Evolutionary conservation across 2,113 vertebrate species (phyloP), one percentile per base, ranked within the genome.

Genomic region (Dasyprocta punctata): DNA sequence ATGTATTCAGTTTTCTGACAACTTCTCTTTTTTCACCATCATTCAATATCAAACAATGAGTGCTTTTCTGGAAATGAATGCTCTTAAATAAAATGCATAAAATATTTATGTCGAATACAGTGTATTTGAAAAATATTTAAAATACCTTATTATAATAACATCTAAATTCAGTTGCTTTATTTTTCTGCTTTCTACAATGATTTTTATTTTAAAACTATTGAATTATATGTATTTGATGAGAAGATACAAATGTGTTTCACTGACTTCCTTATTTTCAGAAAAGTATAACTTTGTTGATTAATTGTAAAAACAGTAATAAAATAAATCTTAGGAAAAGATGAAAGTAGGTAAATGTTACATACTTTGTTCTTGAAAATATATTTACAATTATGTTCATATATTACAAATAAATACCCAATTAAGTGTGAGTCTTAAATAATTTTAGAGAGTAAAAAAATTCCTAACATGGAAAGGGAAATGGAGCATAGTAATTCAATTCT

Each of bases 181-280:
- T 92, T 81, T 81, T 93, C 65, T 80, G 41, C 2, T 73, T 71
- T 85, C 13, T 60, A 2, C 1, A 83, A 89, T 93, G 2, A 73
- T 82, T 58, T 89, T 19, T 58, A 41, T 85, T 86, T 96, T 58
- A 92, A 30, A 95, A 28, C 54, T 2, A 80, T 58, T 3, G 56
- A 41, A 92, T 89, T 58, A 54, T 7, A 93, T 91, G 61, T 94
- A 73, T 47, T 95, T 90, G 7, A 26, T 73, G 78, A 11, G 28
- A 24, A 95, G 11, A 14, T 82, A 91, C 60, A 84, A 86, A 20
- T 6, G 75, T 38, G 16, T 9, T 17, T 83, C 58, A 97, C 1
- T 88, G 89, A 86, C n/a, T 95, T 98, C 73, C 26, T 94, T 96
- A 90, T 96, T 98, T 97, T n/a, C 60, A 63, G 22, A 95, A 90